Base-by-base conservation (phyloP, 2,888 invertebrate species). In the Mamestra brassicae region DNA sequence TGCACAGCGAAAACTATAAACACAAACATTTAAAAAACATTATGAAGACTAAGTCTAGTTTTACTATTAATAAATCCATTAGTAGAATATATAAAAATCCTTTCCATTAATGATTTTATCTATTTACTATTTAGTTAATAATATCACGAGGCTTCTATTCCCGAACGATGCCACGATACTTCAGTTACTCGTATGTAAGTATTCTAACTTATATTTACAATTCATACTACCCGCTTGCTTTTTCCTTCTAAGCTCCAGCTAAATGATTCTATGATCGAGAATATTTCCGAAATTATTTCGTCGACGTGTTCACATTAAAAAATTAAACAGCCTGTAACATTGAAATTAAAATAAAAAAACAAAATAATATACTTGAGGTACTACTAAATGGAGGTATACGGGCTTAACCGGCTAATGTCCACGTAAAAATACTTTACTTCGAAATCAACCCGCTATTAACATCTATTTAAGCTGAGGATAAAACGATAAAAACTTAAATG, bases 1-100 rank as follows among this genome's bases (percentile, higher is more conserved):
- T 95, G 94, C 95, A 96, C 96, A 96, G 96, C 96, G 95, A 95
- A 96, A 96, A 95, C 95, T 95, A 95, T 93, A 93, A 94, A 96
- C 94, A 93, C 93, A 94, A 95, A 95, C 92, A 92, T 91, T 92
- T 91, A 93, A 92, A 86, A 91, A 92, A 91, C 91, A 84, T 92
- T 93, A 94, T 89, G 89, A 90, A 92, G 89, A 93, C 95, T 96
- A 96, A 91, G 89, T 91, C 94, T 96, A 96, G 95, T 95, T 96
- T 95, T 90, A 94, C 95, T 95, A 96, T 92, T 90, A 93, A 95
- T 96, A 94, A 95, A 96, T 95, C 95, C 94, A 95, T 96, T 95
- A 96, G 94, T 95, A 95, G 95, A 96, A 96, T 96, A 96, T 96
- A 96, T 96, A 96, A 96, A 96, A 96, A 95, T 95, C 95, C 91